Percentiles rank a stretch among this genome's conserved stretches.
Evolutionary conservation across 2,797 vertebrate species (phyloP).

Genomic region (Gymnothorax javanicus): DNA sequence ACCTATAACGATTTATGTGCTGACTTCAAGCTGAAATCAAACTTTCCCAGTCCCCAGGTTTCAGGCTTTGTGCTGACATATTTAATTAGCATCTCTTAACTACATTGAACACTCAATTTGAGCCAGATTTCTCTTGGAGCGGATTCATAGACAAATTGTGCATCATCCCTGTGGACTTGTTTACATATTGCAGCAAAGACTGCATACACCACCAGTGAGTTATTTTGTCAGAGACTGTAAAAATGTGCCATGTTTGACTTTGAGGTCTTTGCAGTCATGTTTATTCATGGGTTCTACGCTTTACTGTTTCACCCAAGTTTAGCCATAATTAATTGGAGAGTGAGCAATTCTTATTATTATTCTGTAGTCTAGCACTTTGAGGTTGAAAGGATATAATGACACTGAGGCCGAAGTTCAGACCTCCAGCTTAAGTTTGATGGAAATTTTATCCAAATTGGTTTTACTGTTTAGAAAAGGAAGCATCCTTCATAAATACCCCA

Average conservation of each 20-base stretch:
- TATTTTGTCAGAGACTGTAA: not conserved
- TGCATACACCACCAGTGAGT: not conserved
- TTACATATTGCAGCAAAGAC: not conserved
- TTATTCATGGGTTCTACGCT: not conserved
- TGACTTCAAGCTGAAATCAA: not conserved
- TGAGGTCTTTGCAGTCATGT: not conserved
- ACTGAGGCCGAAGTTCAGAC: no score
- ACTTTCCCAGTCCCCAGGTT: constrained; percentile 7
- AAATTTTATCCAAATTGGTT: no score
- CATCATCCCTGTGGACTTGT: not conserved
- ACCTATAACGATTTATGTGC: not conserved
- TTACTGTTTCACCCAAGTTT: not conserved
- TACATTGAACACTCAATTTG: constrained; percentile 24
- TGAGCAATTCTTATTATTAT: no score
- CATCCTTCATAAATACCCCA: no score
- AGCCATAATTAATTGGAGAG: not conserved
- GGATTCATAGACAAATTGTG: not conserved
- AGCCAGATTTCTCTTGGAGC: constrained; percentile 32
- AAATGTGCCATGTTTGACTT: not conserved
- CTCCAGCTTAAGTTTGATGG: no score
- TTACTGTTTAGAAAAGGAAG: no score
- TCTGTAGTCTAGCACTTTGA: no score
- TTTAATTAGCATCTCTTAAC: constrained; percentile 34
- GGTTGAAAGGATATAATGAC: no score
- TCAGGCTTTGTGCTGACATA: constrained; percentile 25